phyloP scores from a whole-genome alignment of 2,888 invertebrate genomes.

The Lottia scabra region DNA sequence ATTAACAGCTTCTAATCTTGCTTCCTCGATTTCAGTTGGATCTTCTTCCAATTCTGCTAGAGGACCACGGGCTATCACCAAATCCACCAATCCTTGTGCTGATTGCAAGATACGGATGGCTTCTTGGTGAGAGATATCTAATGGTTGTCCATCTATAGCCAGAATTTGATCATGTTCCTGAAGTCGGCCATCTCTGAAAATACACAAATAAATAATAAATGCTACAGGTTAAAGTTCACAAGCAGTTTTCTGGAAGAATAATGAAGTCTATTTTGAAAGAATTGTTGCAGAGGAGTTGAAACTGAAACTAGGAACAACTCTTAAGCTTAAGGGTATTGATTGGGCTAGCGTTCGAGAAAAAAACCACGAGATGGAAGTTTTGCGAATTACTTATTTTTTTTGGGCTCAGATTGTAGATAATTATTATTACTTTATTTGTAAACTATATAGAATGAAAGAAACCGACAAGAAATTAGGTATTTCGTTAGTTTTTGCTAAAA shows the following conservation, averaged over 20 bases:
- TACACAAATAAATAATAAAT: conserved; percentile 18
- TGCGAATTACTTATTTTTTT: too few relatives aligned
- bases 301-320: neutral
- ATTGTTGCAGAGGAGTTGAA: too few relatives aligned
- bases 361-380: too few relatives aligned
- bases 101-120: conserved; percentile 82
- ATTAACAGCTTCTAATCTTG: conserved; percentile 12
- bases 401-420: too few relatives aligned
- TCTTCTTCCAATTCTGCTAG: conserved; percentile 21
- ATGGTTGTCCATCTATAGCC: conserved; percentile 81
- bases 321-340: too few relatives aligned
- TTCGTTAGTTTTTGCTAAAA: too few relatives aligned
- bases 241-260: too few relatives aligned
- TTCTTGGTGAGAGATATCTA: conserved; percentile 85
- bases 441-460: too few relatives aligned
- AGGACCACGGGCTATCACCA: conserved; percentile 68
- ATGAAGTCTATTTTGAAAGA: neutral
- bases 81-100: conserved; percentile 74
- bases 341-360: too few relatives aligned
- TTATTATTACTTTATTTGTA: too few relatives aligned
- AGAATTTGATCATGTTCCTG: conserved; percentile 86
- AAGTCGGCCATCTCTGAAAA: conserved; percentile 77
- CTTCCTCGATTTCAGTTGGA: conserved; percentile 13
- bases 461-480: too few relatives aligned
- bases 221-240: neutral